Percentiles rank a stretch among this genome's conserved stretches.
These are phyloP conservation scores for Sussaba pulchella DNA, from an alignment of 2,888 invertebrate species.

Conservation along the genomic window DNA sequence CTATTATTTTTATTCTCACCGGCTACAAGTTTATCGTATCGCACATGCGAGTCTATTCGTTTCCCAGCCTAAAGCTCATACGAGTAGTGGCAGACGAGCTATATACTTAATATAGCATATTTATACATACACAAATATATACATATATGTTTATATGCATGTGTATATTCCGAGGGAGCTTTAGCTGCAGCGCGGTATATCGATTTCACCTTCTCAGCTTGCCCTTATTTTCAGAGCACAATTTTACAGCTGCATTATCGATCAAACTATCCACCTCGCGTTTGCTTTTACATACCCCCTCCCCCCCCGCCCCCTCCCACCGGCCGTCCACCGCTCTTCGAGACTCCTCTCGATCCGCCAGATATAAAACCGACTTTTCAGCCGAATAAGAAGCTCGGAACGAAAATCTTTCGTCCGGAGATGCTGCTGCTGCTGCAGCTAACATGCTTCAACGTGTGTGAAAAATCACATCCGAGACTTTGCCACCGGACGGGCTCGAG, in stretches of 20 bases:
- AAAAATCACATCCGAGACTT: conserved; percentile 22
- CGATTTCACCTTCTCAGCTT: conserved; percentile 18
- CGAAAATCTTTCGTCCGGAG: no score
- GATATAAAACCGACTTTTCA: not conserved
- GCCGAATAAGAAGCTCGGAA: not conserved
- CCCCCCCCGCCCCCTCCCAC: not conserved
- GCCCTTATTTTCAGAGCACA: conserved; percentile 56
- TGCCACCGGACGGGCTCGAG: no score
- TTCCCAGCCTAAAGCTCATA: not conserved
- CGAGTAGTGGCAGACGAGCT: not conserved
- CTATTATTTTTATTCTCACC: not conserved
- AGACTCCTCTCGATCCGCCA: not conserved
- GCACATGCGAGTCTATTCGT: not conserved
- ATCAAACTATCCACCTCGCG: conserved; percentile 52
- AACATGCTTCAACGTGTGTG: not conserved
- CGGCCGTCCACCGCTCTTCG: not conserved
- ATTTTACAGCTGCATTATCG: conserved; percentile 65
- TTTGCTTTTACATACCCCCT: not conserved
- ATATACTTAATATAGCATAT: no score
- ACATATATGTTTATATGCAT: no score
- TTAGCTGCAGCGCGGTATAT: conserved; percentile 10
- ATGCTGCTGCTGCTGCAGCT: not conserved
- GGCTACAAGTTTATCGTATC: not conserved
- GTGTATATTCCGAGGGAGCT: not conserved
- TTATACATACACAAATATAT: no score